Base-by-base conservation (phyloP, 2,113 vertebrate species). In the Euleptes europaea region DNA sequence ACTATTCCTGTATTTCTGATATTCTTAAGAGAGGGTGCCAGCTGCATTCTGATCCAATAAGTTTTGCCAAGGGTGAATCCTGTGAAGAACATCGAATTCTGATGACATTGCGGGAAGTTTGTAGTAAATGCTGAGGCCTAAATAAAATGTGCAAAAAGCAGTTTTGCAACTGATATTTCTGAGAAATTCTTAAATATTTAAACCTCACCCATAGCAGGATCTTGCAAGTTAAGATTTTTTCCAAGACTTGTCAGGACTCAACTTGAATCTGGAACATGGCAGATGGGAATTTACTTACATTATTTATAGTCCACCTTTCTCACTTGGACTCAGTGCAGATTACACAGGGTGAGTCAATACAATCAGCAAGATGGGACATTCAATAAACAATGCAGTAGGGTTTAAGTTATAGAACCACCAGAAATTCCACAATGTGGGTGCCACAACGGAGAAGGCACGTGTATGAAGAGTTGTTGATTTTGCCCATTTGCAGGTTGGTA, bases 61-160 rank as follows among this genome's bases (percentile, higher is more conserved):
- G 17, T 26, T 80, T 67, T 71, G 71, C 21, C 75, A 21, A 82
- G 86, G 75, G 31, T 38, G 88, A 82, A 83, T 67, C 65, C 70
- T 76, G 40, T 84, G 71, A 85, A 88, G 71, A 74, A 42, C 19
- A 4, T 38, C 38, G 44, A 77, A 44, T 81, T 26, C 54, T 89
- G 31, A 44, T 63, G 42, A n/a, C n/a, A 66, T 80, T 38, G 26
- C 10, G 40, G 13, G 0, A 6, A 28, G 69, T 17, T 44, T 74
- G 76, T 73, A 89, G 69, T 23, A 70, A 72, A 49, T 42, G 40
- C 0, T 69, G 0, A 73, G 83, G 82, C 28, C 4, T 71, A 49
- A 67, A 40, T 47, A 0, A 60, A 15, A 63, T 81, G 23, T 85
- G 85, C 35, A 66, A 77, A 67, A 84, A 82, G 40, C 5, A 71